These are phyloP conservation scores for Camelus dromedarius DNA, from an alignment of 2,113 vertebrate species.

Conservation along the genomic window DNA sequence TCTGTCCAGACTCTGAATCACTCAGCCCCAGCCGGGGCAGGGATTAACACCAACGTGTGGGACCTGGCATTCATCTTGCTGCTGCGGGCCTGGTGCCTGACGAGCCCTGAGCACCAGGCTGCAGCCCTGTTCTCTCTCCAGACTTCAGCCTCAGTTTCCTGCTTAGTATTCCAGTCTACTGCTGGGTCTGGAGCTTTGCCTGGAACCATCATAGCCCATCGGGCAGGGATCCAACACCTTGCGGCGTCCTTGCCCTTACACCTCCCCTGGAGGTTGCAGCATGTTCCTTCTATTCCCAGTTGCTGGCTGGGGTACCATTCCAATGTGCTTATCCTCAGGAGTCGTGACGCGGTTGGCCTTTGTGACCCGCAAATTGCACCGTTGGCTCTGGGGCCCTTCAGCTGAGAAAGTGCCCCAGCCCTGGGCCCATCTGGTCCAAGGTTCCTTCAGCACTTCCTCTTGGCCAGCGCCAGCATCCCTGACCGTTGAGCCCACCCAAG, in stretches of 20 bases:
- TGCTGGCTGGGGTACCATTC: not conserved
- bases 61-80: conserved; percentile 62
- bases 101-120: not conserved
- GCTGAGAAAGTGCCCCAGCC: conserved; percentile 31
- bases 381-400: not conserved
- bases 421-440: conserved; percentile 46
- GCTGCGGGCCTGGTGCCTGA: not conserved
- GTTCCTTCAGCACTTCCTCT: conserved; percentile 42
- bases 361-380: not conserved
- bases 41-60: conserved; percentile 28
- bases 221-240: conserved; percentile 56
- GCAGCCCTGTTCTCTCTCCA: conserved; percentile 32
- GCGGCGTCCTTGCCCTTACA: not conserved
- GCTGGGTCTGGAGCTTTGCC: conserved; percentile 71
- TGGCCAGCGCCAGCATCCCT: conserved; percentile 26
- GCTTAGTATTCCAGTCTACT: conserved; percentile 50
- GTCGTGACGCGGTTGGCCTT: not conserved
- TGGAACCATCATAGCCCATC: conserved; percentile 30
- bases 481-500: conserved; percentile 65
- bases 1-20: not conserved
- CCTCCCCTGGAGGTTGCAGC: not conserved
- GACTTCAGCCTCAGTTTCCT: conserved; percentile 69
- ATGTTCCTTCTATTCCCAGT: conserved; percentile 3
- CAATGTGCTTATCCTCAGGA: conserved; percentile 27
- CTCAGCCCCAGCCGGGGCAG: not conserved